phyloP scores from a whole-genome alignment of 2,797 vertebrate species.

The Hylomyscus alleni region DNA sequence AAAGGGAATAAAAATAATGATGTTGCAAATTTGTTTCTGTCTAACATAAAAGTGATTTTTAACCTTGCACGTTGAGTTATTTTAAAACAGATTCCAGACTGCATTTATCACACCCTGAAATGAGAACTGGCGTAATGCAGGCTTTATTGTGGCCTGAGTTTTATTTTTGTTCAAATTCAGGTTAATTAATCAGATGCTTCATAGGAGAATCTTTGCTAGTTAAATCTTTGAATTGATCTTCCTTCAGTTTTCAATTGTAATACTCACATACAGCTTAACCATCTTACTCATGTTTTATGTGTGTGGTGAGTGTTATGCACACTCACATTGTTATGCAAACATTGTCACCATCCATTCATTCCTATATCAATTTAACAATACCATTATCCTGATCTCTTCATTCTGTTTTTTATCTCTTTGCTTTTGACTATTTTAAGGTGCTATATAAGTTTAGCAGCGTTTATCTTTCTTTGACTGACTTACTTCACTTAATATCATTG shows the following conservation, averaged over 20 bases:
- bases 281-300: not conserved
- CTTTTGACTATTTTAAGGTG: not conserved
- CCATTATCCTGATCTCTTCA: too few species aligned
- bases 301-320: not conserved
- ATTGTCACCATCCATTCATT: not conserved
- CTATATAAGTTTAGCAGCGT: not conserved
- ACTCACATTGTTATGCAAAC: not conserved
- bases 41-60: constrained; percentile 57
- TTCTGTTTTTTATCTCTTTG: not conserved
- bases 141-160: constrained; percentile 54
- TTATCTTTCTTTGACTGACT: not conserved
- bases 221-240: constrained; percentile 43
- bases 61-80: constrained; percentile 58
- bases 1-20: constrained; percentile 66
- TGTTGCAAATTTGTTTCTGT: constrained; percentile 59
- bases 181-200: constrained; percentile 63
- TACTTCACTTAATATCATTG: not conserved
- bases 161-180: constrained; percentile 62
- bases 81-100: constrained; percentile 61
- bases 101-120: not conserved
- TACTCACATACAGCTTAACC: not conserved
- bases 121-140: constrained; percentile 49
- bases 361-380: not conserved
- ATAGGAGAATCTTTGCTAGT: constrained; percentile 39
- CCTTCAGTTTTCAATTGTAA: not conserved